A percentile compares a stretch with the other conserved stretches of the same genome.
Evolutionary conservation across 2,113 vertebrate species (phyloP).

Genomic region (Balaeniceps rex): DNA sequence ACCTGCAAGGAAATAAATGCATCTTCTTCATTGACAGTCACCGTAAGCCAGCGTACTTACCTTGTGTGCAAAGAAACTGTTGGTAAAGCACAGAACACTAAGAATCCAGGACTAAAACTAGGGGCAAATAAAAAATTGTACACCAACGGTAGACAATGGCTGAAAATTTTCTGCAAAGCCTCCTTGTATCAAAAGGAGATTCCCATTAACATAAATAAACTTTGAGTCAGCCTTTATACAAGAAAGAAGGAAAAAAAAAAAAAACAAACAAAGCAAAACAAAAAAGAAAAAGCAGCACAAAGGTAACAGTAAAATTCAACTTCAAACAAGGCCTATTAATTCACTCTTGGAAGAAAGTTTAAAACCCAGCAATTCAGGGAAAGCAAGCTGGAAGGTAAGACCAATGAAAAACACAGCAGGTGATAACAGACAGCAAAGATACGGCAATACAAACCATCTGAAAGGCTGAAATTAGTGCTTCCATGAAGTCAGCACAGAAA

Average conservation of each 20-base stretch:
- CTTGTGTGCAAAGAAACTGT: neutral
- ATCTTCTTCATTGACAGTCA: neutral
- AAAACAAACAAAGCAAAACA: too few species aligned
- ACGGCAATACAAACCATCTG: neutral
- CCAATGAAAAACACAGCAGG: neutral
- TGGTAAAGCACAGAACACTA: neutral
- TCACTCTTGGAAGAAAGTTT: neutral
- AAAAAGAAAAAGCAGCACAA: neutral
- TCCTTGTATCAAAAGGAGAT: neutral
- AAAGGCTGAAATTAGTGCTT: neutral
- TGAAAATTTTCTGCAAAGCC: neutral
- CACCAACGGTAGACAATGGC: neutral
- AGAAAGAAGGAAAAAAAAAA: neutral
- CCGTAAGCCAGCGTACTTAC: neutral
- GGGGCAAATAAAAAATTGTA: neutral
- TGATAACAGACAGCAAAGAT: neutral
- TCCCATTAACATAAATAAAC: neutral
- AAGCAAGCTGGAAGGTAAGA: neutral
- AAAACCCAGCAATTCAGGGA: neutral
- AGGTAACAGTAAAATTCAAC: neutral
- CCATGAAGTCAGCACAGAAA: neutral
- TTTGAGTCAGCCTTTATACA: neutral
- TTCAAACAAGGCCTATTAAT: neutral
- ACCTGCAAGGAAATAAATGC: neutral
- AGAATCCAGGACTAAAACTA: neutral